Percentiles rank a stretch among this genome's conserved stretches.
phyloP scores from a whole-genome alignment of 2,888 invertebrate genomes.

The Disparrhopalites patrizii region DNA sequence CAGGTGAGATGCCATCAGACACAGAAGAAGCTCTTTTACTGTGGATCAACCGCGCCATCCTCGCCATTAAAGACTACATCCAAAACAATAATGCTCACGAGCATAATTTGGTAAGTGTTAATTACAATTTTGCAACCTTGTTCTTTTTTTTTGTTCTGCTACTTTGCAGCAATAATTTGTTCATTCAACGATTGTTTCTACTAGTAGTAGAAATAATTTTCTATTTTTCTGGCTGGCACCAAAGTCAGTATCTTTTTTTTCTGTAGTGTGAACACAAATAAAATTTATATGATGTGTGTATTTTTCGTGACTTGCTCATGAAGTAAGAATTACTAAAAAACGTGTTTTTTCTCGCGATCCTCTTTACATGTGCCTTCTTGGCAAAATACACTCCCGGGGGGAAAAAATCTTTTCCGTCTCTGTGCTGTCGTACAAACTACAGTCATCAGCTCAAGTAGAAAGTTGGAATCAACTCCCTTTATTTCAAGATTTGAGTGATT shows the following conservation, averaged over 20 bases:
- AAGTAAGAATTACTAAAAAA: too few relatives aligned
- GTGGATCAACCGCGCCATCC: constrained; percentile 86
- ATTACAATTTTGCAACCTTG: not conserved
- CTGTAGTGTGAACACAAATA: too few relatives aligned
- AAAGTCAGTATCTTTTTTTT: not conserved
- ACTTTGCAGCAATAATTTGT: too few relatives aligned
- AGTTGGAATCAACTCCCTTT: constrained; percentile 46
- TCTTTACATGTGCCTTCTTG: not conserved
- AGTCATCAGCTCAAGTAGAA: constrained; percentile 47
- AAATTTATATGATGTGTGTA: not conserved
- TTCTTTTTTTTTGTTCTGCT: too few relatives aligned
- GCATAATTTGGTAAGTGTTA: constrained; percentile 44
- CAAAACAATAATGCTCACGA: constrained; percentile 49
- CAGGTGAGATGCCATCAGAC: constrained; percentile 58
- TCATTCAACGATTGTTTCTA: too few relatives aligned
- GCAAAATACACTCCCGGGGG: not conserved
- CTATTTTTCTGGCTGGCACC: not conserved
- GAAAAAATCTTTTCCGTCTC: not conserved
- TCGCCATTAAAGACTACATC: constrained; percentile 62
- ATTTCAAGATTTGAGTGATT: constrained; percentile 72
- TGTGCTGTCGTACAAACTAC: not conserved
- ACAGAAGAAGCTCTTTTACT: constrained; percentile 78
- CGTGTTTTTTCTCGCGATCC: not conserved
- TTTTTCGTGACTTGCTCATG: constrained; percentile 4
- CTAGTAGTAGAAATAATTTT: too few relatives aligned